Evolutionary conservation across 2,888 invertebrate genomes (phyloP), one percentile per base, ranked within the genome.

Genomic region (Drosophila ochracea): DNA sequence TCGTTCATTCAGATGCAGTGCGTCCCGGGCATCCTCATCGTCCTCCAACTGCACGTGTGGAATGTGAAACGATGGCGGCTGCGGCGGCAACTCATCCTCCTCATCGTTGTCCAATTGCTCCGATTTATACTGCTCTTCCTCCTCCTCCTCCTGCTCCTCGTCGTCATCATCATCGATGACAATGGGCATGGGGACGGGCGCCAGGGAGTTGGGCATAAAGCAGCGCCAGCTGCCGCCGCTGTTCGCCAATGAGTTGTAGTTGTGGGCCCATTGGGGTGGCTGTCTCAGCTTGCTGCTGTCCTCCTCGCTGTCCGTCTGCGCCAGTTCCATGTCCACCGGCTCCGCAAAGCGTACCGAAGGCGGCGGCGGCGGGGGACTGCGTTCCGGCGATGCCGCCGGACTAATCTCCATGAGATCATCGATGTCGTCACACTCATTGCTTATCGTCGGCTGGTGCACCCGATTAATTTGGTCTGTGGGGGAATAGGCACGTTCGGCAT

Each of bases 321-420:
- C 93, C 47, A 93, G 80, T 3, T 93, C 93, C 93, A 93, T 93
- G 72, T 93, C 93, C 3, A 93, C 80, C 0, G 93, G 91, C 73
- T 92, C 79, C 68, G 90, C 66, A 2, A 62, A 55, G 6, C 50
- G 62, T 0, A 49, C 41, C 2, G 52, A 76, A 11, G 37, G 19
- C 25, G 49, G 76, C 39, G 57, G 78, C 19, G 91, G 85, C 43
- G 59, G 78, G 5, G 91, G 84, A 52, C 86, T 91, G 7, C 91
- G 80, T 5, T 87, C 89, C 1, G 93, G 93, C 25, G 93, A 93
- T 0, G 90, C 83, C 2, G 90, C 89, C 6, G 93, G 93, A 81
- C 93, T 93, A 9, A 92, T 92, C 61, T 92, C 92, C 87, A 92
- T 91, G 21, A 90, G 80, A 13, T 84, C 82, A 63, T 91, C 87